phyloP scores from a whole-genome alignment of 2,797 vertebrate genomes.

The Leptatherina wallacei region DNA sequence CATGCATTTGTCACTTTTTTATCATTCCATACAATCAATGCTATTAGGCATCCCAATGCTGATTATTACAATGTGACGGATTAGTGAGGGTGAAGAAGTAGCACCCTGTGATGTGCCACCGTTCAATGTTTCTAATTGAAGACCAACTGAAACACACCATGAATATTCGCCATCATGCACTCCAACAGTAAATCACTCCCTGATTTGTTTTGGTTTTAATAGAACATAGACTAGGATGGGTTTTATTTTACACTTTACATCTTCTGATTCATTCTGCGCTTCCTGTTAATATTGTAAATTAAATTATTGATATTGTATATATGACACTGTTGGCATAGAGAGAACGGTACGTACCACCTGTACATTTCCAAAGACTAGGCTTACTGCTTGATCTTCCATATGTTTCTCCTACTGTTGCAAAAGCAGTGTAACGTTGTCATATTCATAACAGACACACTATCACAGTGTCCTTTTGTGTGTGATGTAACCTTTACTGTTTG shows the following conservation, averaged over 20 bases:
- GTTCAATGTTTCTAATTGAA: conserved; percentile 11
- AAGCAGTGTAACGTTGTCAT: conserved; percentile 68
- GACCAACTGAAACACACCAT: conserved; percentile 19
- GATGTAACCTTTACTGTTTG: conserved; percentile 70
- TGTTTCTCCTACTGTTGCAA: conserved; percentile 56
- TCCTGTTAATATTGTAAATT: conserved; percentile 85
- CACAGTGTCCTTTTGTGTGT: conserved; percentile 66
- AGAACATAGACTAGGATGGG: conserved; percentile 50
- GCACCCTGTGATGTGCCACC: background rate
- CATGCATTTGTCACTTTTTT: conserved; percentile 71
- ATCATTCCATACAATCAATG: conserved; percentile 54
- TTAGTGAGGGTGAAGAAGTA: background rate
- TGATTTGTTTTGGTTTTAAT: conserved; percentile 36
- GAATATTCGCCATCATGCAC: conserved; percentile 25
- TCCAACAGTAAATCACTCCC: conserved; percentile 24
- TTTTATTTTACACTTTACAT: conserved; percentile 69
- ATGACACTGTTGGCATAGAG: conserved; percentile 62
- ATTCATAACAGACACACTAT: conserved; percentile 61
- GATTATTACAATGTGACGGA: background rate
- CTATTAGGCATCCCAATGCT: conserved; percentile 18
- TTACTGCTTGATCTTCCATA: conserved; percentile 61
- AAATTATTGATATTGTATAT: conserved; percentile 88
- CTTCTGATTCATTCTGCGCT: conserved; percentile 75
- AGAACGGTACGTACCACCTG: conserved; percentile 57
- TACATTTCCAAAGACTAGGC: conserved; percentile 78